Evolutionary conservation across 2,113 vertebrate genomes (phyloP).

Genomic region (Hylia prasina): DNA sequence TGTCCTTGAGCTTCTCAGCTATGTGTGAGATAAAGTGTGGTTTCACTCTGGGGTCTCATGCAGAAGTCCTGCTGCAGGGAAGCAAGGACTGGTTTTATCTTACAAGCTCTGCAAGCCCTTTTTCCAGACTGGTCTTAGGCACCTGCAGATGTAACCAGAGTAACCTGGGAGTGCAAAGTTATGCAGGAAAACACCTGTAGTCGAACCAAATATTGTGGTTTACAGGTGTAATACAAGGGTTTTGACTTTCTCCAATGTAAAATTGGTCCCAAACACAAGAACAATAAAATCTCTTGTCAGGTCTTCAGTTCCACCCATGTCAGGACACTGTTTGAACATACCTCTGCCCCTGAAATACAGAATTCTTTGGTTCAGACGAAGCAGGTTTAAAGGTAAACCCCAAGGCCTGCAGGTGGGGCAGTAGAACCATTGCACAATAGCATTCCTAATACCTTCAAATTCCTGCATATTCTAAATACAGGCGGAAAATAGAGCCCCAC

Average conservation of each 20-base stretch:
- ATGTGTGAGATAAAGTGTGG: background rate
- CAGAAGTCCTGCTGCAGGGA: background rate
- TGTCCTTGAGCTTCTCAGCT: background rate
- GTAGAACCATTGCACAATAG: background rate
- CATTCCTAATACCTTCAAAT: background rate
- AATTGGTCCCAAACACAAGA: background rate
- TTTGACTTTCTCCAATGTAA: background rate
- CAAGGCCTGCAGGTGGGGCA: background rate
- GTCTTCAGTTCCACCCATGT: background rate
- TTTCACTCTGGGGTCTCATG: background rate
- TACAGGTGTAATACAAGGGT: background rate
- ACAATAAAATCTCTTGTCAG: background rate
- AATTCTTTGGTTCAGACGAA: background rate
- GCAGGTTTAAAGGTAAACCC: background rate
- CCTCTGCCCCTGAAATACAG: background rate
- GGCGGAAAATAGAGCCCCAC: background rate
- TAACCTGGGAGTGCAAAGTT: background rate
- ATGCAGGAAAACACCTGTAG: background rate
- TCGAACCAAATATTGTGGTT: background rate
- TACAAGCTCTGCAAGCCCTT: background rate
- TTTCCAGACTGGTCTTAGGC: background rate
- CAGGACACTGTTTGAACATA: background rate
- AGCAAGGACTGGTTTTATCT: background rate
- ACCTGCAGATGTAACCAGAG: background rate
- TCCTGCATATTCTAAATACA: background rate